Conservation (phyloP, 1,140 invertebrate genomes). For the Drosophila bipectinata region DNA sequence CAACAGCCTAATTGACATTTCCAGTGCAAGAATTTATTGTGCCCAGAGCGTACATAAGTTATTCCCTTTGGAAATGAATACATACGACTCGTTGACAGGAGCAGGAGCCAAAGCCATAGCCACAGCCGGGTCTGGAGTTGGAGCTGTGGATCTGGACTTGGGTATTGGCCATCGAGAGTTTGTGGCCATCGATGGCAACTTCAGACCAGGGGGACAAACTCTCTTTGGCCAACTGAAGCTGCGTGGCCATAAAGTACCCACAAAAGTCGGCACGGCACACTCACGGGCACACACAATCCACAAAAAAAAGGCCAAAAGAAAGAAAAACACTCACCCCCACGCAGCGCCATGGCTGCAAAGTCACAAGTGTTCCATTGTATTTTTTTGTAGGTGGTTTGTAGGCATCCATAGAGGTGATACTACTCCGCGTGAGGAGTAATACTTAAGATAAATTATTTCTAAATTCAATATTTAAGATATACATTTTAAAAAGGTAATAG, state of each 20-base stretch:
- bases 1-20: conserved; percentile 81
- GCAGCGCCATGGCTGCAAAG: conserved; percentile 58
- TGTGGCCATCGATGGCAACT: conserved; percentile 4
- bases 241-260: conserved; percentile 79
- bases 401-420: conserved; percentile 14
- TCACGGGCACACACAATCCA: conserved; percentile 24
- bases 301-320: conserved; percentile 9
- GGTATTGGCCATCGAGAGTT: not conserved
- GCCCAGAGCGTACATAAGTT: conserved; percentile 84
- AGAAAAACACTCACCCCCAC: conserved; percentile 66
- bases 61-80: conserved; percentile 84
- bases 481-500: too few relatives aligned
- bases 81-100: conserved; percentile 67
- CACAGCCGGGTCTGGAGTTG: conserved; percentile 9
- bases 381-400: conserved; percentile 60
- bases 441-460: not conserved
- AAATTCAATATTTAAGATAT: not conserved
- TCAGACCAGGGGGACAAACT: conserved; percentile 22
- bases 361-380: conserved; percentile 76
- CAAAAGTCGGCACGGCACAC: conserved; percentile 26
- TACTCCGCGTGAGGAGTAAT: not conserved
- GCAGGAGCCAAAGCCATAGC: conserved; percentile 40
- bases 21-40: conserved; percentile 84
- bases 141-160: conserved; percentile 1
- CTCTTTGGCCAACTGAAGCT: conserved; percentile 49